These are phyloP conservation scores for Sebastes kiyomatsui DNA, from an alignment of 2,797 vertebrate species.

Conservation along the genomic window DNA sequence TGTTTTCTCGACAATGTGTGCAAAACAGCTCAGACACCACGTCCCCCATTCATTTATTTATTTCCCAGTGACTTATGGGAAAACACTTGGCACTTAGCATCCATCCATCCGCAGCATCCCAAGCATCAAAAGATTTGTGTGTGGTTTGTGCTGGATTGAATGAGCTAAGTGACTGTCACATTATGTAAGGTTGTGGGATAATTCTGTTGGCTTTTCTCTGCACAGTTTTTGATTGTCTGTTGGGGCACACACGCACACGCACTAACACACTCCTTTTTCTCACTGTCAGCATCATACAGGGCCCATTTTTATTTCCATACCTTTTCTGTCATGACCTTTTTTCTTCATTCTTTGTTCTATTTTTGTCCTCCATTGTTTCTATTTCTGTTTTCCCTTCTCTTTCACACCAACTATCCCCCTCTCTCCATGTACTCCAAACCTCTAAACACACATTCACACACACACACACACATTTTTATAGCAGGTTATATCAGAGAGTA, in stretches of 20 bases:
- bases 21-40: slow-evolving; percentile 34
- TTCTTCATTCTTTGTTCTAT: not conserved
- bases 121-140: slow-evolving; percentile 46
- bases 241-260: slow-evolving; percentile 6
- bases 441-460: slow-evolving; percentile 3
- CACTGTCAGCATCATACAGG: slow-evolving; percentile 1
- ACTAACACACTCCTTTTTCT: not conserved
- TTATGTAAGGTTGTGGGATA: slow-evolving; percentile 74
- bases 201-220: slow-evolving; percentile 58
- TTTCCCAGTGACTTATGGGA: slow-evolving; percentile 62
- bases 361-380: not conserved
- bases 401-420: not conserved
- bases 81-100: slow-evolving; percentile 60
- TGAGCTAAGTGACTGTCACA: slow-evolving; percentile 76
- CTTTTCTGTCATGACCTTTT: not conserved
- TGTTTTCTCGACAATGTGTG: slow-evolving; percentile 36
- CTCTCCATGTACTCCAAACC: not conserved
- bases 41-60: slow-evolving; percentile 58
- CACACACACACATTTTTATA: slow-evolving; percentile 5
- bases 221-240: slow-evolving; percentile 68
- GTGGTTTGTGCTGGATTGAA: slow-evolving; percentile 21
- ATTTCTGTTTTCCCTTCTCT: not conserved
- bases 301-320: slow-evolving; percentile 1
- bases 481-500: slow-evolving; percentile 35
- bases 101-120: slow-evolving; percentile 50